Evolutionary conservation across 2,113 vertebrate genomes (phyloP).

Genomic region (Erpornis zantholeuca): DNA sequence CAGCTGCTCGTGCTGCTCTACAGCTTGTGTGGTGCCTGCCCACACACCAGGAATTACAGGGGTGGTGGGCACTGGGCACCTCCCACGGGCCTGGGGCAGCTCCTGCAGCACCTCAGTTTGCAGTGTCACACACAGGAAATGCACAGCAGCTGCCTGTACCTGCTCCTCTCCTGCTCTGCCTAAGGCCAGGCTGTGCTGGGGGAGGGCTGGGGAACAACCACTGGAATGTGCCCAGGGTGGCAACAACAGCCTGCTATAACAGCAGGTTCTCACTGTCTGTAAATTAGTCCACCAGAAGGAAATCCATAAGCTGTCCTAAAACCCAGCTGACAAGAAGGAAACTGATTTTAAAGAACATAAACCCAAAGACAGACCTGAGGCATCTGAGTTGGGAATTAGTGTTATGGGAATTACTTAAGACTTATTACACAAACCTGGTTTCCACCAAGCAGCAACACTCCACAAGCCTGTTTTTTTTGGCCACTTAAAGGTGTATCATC

Average conservation of each 20-base stretch:
- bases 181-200: background rate
- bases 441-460: background rate
- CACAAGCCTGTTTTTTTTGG: background rate
- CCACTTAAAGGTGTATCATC: background rate
- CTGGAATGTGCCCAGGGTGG: accelerated
- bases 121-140: background rate
- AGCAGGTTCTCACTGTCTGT: background rate
- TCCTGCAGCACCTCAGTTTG: background rate
- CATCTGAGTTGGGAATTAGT: background rate
- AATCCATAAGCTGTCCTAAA: background rate
- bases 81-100: accelerated
- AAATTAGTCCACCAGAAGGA: background rate
- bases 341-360: background rate
- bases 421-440: background rate
- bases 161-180: background rate
- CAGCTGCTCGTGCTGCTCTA: background rate
- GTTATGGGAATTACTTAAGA: accelerated
- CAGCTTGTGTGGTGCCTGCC: accelerated
- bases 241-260: accelerated
- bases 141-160: background rate
- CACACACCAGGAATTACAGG: no score
- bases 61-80: background rate
- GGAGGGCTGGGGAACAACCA: background rate
- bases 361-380: background rate
- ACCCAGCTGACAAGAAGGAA: background rate